These are phyloP conservation scores for Chironex yamaguchii DNA, from an alignment of 30 jellyfish, hydroid and myxozoan species.

Conservation along the genomic window DNA sequence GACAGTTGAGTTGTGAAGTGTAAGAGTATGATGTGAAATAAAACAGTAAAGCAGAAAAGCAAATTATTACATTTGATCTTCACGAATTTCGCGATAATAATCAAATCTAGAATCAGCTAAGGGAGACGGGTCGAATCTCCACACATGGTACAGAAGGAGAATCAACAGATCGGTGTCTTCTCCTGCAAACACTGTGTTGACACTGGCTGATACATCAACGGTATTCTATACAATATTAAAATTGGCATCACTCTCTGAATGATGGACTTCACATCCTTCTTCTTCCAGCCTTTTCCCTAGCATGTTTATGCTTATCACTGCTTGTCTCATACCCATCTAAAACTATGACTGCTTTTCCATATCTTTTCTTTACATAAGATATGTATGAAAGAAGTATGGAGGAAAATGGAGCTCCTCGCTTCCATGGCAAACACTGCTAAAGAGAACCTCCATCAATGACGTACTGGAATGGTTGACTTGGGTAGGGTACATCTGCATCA, in stretches of 20 bases:
- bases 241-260: slow-evolving; percentile 63
- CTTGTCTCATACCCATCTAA: slow-evolving; percentile 52
- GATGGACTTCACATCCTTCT: slow-evolving; percentile 12
- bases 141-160: slow-evolving; percentile 54
- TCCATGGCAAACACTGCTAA: slow-evolving; percentile 46
- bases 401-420: slow-evolving; percentile 50
- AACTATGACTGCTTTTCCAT: slow-evolving; percentile 33
- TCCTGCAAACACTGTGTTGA: slow-evolving; percentile 37
- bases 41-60: no score
- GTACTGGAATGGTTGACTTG: background rate
- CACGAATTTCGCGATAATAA: no score
- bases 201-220: background rate
- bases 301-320: slow-evolving; percentile 28
- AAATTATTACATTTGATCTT: no score
- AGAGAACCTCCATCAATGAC: slow-evolving; percentile 35
- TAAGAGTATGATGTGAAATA: no score
- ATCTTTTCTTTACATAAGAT: slow-evolving; percentile 36
- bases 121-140: no score
- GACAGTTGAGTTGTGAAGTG: no score
- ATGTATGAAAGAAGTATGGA: slow-evolving; percentile 35
- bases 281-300: background rate
- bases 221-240: slow-evolving; percentile 49
- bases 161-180: slow-evolving; percentile 68
- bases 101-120: no score
- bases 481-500: background rate